phyloP scores from a whole-genome alignment of 1,140 invertebrate species.

The Arion vulgaris region DNA sequence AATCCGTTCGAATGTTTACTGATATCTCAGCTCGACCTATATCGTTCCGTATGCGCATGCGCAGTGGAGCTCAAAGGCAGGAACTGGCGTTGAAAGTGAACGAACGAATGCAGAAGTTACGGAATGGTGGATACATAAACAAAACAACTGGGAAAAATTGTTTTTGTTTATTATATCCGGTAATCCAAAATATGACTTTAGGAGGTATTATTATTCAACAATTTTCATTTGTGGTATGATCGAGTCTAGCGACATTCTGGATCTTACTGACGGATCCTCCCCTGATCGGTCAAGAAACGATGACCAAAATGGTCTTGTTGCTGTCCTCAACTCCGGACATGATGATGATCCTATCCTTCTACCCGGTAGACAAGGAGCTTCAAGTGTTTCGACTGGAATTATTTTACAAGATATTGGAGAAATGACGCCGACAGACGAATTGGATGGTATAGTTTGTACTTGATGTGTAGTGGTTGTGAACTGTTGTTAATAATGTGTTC shows the following conservation, averaged over 20 bases:
- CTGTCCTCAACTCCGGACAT: slow-evolving; percentile 12
- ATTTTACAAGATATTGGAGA: slow-evolving; percentile 14
- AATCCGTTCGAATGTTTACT: slow-evolving; percentile 32
- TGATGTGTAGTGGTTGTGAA: not conserved
- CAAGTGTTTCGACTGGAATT: not conserved
- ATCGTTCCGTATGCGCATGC: slow-evolving; percentile 32
- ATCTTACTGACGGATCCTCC: slow-evolving; percentile 33
- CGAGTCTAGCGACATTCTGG: slow-evolving; percentile 37
- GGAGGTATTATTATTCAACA: not conserved
- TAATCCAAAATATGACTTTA: slow-evolving; percentile 19
- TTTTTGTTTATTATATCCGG: not conserved
- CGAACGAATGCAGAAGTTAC: slow-evolving; percentile 27
- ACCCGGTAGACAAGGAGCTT: slow-evolving; percentile 22
- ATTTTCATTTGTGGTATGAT: slow-evolving; percentile 35
- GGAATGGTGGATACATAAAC: slow-evolving; percentile 12
- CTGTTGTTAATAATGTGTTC: not conserved
- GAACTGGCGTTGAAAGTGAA: slow-evolving; percentile 37
- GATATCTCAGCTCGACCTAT: slow-evolving; percentile 33
- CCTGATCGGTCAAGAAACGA: slow-evolving; percentile 39
- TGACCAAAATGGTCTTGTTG: slow-evolving; percentile 26
- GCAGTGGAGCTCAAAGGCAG: slow-evolving; percentile 22
- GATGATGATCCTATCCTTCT: no score
- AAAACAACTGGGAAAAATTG: not conserved
- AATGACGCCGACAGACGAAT: slow-evolving; percentile 20
- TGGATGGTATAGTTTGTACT: slow-evolving; percentile 18